Percentiles rank a stretch among this genome's conserved stretches.
These are phyloP conservation scores for Drosophila neotestacea DNA, from an alignment of 2,888 invertebrate species.

Conservation along the genomic window DNA sequence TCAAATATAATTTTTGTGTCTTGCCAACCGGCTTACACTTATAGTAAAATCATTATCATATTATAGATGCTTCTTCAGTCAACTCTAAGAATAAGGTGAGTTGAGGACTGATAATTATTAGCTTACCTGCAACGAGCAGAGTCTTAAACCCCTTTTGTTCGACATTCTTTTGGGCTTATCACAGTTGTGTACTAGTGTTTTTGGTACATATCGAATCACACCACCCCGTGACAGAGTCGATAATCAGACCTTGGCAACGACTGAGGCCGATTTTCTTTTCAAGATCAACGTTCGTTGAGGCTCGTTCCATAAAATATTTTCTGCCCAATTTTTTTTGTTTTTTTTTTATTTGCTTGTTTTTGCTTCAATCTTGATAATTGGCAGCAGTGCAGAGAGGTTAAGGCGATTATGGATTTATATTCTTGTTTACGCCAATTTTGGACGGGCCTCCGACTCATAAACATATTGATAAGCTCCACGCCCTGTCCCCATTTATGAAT, in stretches of 20 bases:
- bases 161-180: slow-evolving; percentile 25
- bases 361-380: slow-evolving; percentile 56
- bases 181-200: slow-evolving; percentile 3
- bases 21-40: not conserved
- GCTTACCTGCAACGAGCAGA: slow-evolving; percentile 8
- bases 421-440: slow-evolving; percentile 69
- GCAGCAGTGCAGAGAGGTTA: slow-evolving; percentile 59
- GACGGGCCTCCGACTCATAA: slow-evolving; percentile 60
- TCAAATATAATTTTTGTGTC: no score
- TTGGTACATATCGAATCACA: slow-evolving; percentile 34
- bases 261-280: slow-evolving; percentile 26
- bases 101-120: not conserved
- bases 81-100: not conserved
- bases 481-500: slow-evolving; percentile 38
- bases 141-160: slow-evolving; percentile 19
- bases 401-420: slow-evolving; percentile 67
- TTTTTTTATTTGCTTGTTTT: slow-evolving; percentile 69
- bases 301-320: slow-evolving; percentile 18
- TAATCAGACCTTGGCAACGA: slow-evolving; percentile 75
- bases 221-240: slow-evolving; percentile 26
- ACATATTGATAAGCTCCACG: slow-evolving; percentile 54
- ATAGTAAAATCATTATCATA: not conserved
- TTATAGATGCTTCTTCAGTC: not conserved
- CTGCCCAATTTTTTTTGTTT: slow-evolving; percentile 14
- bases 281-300: slow-evolving; percentile 31